These are phyloP conservation scores for Platichthys flesus DNA, from an alignment of 2,113 vertebrate species.

Conservation along the genomic window DNA sequence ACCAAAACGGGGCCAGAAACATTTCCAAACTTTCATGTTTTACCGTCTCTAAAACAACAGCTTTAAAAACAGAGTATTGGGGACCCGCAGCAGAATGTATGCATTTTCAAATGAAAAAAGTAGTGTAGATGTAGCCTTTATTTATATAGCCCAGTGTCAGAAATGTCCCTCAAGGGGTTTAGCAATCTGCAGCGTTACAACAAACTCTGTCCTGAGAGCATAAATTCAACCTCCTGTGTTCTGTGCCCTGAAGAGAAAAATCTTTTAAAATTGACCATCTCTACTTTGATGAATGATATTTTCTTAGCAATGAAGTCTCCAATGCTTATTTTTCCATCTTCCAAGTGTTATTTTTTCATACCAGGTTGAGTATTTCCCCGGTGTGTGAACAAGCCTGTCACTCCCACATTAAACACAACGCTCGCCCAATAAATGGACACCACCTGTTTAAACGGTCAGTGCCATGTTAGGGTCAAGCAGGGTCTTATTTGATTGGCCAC, in stretches of 20 bases:
- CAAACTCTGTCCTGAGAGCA: background rate
- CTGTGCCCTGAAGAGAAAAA: constrained; percentile 10
- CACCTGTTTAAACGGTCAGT: constrained; percentile 84
- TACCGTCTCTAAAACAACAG: no score
- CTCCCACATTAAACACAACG: constrained; percentile 67
- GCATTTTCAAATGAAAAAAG: no score
- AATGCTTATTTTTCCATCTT: constrained; percentile 63
- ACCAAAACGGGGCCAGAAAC: no score
- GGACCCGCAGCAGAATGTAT: no score
- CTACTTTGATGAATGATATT: constrained; percentile 72
- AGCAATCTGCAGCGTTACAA: background rate
- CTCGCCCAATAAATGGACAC: constrained; percentile 81
- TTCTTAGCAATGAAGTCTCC: constrained; percentile 54
- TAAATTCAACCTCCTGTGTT: background rate
- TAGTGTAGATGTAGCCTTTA: background rate
- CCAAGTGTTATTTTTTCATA: constrained; percentile 59
- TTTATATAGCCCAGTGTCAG: background rate
- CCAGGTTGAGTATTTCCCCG: constrained; percentile 60
- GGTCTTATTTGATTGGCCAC: constrained; percentile 83
- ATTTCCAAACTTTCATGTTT: no score
- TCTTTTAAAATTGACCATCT: constrained; percentile 24
- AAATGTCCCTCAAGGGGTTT: background rate
- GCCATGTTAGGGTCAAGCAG: constrained; percentile 80
- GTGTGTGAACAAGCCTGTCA: constrained; percentile 65
- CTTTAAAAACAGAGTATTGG: no score